Conservation (phyloP, 2,113 vertebrate genomes). For the Mungos mungo region DNA sequence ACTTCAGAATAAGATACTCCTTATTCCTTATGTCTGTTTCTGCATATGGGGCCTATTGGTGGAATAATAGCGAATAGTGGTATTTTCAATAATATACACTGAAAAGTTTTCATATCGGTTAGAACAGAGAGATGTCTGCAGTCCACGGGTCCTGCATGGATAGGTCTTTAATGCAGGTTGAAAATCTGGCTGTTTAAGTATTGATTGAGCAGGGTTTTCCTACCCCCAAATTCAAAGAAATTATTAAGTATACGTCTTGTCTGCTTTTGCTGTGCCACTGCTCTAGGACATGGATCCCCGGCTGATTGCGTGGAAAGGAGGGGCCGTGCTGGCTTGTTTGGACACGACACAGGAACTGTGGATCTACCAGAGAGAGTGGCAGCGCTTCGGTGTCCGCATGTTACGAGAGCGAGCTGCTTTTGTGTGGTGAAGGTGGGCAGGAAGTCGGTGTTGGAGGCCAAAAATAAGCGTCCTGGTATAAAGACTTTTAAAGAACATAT, state of each 20-base stretch:
- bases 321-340: constrained; percentile 94
- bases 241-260: not conserved
- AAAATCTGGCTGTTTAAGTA: not conserved
- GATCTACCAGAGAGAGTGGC: constrained; percentile 97
- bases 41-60: not conserved
- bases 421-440: constrained; percentile 89
- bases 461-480: not conserved
- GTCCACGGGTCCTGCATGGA: not conserved
- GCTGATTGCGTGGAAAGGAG: constrained; percentile 97
- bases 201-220: not conserved
- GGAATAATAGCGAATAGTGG: not conserved
- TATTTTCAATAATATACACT: not conserved
- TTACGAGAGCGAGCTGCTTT: constrained; percentile 95
- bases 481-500: not conserved
- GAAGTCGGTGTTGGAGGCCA: not conserved
- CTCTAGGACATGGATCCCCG: constrained; percentile 95
- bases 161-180: not conserved
- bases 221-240: not conserved
- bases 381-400: constrained; percentile 96
- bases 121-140: not conserved
- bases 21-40: not conserved
- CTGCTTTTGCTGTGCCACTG: not conserved
- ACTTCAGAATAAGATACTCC: not conserved
- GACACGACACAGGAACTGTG: constrained; percentile 98
- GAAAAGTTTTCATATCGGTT: not conserved